phyloP scores from a whole-genome alignment of 2,888 invertebrate species.

The Brachypterus glaber region DNA sequence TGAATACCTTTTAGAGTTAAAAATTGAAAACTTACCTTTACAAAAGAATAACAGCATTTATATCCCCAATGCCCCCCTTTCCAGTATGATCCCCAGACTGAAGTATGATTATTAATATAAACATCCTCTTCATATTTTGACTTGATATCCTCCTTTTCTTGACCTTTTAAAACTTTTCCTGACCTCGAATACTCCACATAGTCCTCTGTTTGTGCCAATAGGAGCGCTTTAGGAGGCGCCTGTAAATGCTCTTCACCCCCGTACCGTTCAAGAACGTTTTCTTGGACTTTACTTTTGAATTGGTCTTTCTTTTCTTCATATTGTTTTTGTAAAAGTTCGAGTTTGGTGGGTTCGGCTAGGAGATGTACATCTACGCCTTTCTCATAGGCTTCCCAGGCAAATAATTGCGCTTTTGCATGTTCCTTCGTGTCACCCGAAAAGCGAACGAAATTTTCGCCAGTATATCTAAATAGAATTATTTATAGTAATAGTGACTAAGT shows the following conservation, averaged over 20 bases:
- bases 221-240: slow-evolving; percentile 77
- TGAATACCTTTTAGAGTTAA: slow-evolving; percentile 6
- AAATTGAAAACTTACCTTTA: slow-evolving; percentile 49
- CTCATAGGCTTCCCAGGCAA: slow-evolving; percentile 96
- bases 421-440: slow-evolving; percentile 88
- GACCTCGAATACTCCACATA: slow-evolving; percentile 93
- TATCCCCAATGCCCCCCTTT: slow-evolving; percentile 89
- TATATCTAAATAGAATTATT: slow-evolving; percentile 45
- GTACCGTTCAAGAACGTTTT: slow-evolving; percentile 82
- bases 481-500: slow-evolving; percentile 1
- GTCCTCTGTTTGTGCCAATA: slow-evolving; percentile 90
- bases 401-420: slow-evolving; percentile 86
- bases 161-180: slow-evolving; percentile 78
- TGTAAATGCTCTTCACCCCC: slow-evolving; percentile 90
- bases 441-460: slow-evolving; percentile 93
- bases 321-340: slow-evolving; percentile 83
- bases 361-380: slow-evolving; percentile 90
- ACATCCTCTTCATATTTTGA: slow-evolving; percentile 93
- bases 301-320: slow-evolving; percentile 84
- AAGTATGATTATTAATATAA: slow-evolving; percentile 83
- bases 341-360: slow-evolving; percentile 94
- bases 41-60: slow-evolving; percentile 87
- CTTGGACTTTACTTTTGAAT: slow-evolving; percentile 76
- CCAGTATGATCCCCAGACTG: slow-evolving; percentile 97
- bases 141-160: slow-evolving; percentile 76